Percentiles rank a stretch among this genome's conserved stretches.
phyloP scores from a whole-genome alignment of 2,113 vertebrate genomes.

The Nothobranchius furzeri region DNA sequence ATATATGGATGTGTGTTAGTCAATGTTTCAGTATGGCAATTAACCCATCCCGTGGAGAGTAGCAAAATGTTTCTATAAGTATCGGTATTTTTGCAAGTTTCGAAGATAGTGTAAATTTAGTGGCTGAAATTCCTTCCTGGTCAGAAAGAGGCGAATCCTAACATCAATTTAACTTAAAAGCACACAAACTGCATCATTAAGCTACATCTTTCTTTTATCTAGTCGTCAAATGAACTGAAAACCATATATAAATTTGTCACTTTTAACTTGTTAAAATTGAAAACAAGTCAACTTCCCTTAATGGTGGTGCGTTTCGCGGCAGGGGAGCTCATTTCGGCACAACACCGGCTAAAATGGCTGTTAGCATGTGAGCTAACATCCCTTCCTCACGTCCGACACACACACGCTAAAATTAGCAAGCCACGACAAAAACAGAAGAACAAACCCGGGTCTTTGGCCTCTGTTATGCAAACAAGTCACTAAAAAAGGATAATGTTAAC shows the following conservation, averaged over 20 bases:
- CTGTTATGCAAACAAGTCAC: constrained; percentile 1
- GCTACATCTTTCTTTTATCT: too few species aligned
- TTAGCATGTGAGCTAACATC: constrained; percentile 66
- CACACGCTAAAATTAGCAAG: constrained; percentile 73
- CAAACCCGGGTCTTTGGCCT: constrained; percentile 46
- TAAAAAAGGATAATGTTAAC: constrained; percentile 32
- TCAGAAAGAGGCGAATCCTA: not conserved
- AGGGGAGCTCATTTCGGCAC: not conserved
- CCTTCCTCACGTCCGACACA: constrained; percentile 70
- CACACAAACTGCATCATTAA: too few species aligned
- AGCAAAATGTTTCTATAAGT: not conserved
- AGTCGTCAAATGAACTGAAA: too few species aligned
- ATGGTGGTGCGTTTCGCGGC: not conserved
- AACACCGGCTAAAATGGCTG: constrained; percentile 63
- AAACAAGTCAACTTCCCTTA: not conserved
- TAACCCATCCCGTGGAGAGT: not conserved
- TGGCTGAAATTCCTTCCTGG: not conserved
- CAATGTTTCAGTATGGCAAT: not conserved
- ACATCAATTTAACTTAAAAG: too few species aligned
- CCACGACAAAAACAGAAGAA: constrained; percentile 75
- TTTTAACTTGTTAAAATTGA: not conserved
- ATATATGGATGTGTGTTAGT: too few species aligned
- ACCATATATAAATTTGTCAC: not conserved
- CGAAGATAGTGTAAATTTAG: not conserved
- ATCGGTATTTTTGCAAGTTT: not conserved